Conservation (phyloP, 2,113 vertebrate species). For the Rostratula benghalensis region DNA sequence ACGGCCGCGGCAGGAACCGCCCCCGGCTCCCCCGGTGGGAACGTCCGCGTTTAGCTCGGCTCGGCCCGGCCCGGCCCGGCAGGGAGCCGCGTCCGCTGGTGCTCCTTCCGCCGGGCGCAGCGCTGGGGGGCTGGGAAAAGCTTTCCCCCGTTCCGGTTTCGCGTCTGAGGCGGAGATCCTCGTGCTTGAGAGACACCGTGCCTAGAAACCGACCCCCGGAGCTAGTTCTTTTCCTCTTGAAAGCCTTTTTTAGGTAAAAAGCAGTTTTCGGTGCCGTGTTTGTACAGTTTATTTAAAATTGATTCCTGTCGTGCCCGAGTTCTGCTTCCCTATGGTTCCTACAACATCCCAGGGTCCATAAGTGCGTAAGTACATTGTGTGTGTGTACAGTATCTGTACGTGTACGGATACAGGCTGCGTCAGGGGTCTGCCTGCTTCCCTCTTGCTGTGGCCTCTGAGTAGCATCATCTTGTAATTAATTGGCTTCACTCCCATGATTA, state of each 20-base stretch:
- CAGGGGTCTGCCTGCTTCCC: background rate
- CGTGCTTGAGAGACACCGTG: background rate
- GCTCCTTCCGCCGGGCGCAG: background rate
- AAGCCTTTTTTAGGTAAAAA: background rate
- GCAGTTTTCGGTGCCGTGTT: fast-evolving
- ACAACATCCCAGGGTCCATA: fast-evolving
- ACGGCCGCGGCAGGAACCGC: background rate
- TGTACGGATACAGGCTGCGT: background rate
- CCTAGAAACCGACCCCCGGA: background rate
- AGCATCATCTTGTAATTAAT: too few species aligned
- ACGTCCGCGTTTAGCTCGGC: fast-evolving
- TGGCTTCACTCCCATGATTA: too few species aligned
- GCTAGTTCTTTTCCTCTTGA: background rate
- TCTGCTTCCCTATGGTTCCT: background rate
- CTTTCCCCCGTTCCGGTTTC: background rate
- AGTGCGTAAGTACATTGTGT: fast-evolving
- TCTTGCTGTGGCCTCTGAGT: fast-evolving
- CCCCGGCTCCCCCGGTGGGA: too few species aligned
- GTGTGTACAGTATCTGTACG: too few species aligned
- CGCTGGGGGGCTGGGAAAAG: background rate
- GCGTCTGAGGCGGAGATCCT: background rate
- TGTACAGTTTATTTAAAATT: fast-evolving
- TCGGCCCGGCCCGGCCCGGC: background rate
- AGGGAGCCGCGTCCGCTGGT: background rate
- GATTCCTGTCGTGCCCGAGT: background rate